Conservation (phyloP, 2,113 vertebrate species). For the Gymnorhina tibicen region DNA sequence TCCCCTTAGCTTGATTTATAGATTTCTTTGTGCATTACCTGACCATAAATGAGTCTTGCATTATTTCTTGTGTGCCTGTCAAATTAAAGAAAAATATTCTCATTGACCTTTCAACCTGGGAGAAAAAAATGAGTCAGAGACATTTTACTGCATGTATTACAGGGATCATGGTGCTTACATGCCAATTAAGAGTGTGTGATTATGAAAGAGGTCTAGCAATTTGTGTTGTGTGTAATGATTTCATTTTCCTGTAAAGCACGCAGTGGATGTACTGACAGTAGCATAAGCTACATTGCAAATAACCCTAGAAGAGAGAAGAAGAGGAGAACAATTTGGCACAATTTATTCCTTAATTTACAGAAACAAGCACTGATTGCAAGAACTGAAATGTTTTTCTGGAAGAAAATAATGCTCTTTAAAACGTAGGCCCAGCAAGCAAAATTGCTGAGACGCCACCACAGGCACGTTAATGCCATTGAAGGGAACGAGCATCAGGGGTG, state of each 20-base stretch:
- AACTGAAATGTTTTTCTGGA: conserved; percentile 37
- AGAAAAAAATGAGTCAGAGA: conserved; percentile 47
- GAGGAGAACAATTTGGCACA: conserved; percentile 61
- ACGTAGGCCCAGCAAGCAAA: background rate
- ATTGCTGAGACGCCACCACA: background rate
- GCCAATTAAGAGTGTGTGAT: conserved; percentile 75
- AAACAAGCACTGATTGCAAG: conserved; percentile 46
- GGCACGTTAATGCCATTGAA: background rate
- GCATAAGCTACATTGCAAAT: conserved; percentile 57
- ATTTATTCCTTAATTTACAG: conserved; percentile 67
- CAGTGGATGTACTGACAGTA: conserved; percentile 39
- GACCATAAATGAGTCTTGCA: conserved; percentile 71
- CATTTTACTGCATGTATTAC: conserved; percentile 62
- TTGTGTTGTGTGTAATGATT: conserved; percentile 70
- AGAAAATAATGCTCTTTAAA: conserved; percentile 44
- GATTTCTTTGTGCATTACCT: conserved; percentile 78
- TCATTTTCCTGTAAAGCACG: conserved; percentile 68
- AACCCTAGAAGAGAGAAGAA: conserved; percentile 32
- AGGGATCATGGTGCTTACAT: conserved; percentile 48
- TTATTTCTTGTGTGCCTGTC: conserved; percentile 73
- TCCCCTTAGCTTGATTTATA: conserved; percentile 76
- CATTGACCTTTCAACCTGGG: conserved; percentile 76
- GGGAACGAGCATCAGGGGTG: background rate
- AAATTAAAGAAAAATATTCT: conserved; percentile 80
- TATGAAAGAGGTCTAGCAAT: conserved; percentile 56